Base-by-base conservation (phyloP, 2,797 vertebrate genomes). In the Macroramphosus scolopax region DNA sequence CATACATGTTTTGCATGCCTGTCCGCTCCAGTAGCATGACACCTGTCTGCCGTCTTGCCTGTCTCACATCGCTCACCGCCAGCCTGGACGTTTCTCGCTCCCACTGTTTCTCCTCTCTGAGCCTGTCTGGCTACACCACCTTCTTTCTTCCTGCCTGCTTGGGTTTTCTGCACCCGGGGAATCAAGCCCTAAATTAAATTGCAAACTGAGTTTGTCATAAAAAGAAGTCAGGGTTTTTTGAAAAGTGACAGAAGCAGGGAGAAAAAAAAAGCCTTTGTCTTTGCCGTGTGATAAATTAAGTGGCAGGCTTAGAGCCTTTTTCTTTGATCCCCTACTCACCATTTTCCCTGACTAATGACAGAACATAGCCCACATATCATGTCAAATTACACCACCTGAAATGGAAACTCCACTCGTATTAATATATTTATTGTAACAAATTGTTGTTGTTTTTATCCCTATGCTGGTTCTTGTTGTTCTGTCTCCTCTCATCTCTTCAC, bases 281-380 rank as follows among this genome's bases (percentile, higher is more conserved):
- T 92, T 88, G 85, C 89, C 80, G 86, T 89, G 86, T 93, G 93
- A 95, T 95, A 92, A 95, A 96, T 94, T 91, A 95, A 93, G 92
- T 92, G 92, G 90, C 87, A 78, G 86, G 76, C 87, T 91, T 82
- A 64, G 86, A 86, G 84, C 68, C 88, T 85, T 88, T 89, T 82
- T 74, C 93, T 96, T 98, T 97, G 94, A 97, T 97, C 85, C 71
- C 80, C 72, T 61, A 50, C 72, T 75, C 85, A 75, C 61, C 69
- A 73, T 85, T 88, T 87, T 77, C 82, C 77, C 66, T 69, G 90
- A 89, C 88, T 92, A 91, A 89, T 90, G 92, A 91, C 89, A 86
- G 88, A 88, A 86, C 85, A 63, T 86, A 89, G 82, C 91, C 87
- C 60, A 61, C 80, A 86, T 86, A 91, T 92, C 86, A 89, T 88